These are phyloP conservation scores for Chaenodraco wilsoni DNA, from an alignment of 2,797 vertebrate genomes.

Conservation along the genomic window DNA sequence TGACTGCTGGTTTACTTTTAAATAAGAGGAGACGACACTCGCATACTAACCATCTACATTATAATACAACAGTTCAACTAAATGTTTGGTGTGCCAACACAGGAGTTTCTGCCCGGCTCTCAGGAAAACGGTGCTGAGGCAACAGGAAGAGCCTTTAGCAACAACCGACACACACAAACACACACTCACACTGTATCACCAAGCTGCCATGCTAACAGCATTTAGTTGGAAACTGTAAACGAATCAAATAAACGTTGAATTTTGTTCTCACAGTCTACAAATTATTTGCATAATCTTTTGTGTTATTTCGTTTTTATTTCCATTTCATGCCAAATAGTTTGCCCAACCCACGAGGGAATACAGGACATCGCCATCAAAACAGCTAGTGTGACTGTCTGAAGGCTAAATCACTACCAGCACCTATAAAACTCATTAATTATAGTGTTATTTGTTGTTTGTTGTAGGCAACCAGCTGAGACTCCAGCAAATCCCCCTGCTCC, in stretches of 20 bases:
- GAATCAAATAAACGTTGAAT: background rate
- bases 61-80: constrained; percentile 19
- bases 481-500: background rate
- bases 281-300: background rate
- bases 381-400: background rate
- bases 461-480: background rate
- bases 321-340: background rate
- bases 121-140: constrained; percentile 59
- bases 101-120: constrained; percentile 50
- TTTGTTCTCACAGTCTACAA: background rate
- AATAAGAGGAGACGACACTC: background rate
- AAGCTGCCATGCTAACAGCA: constrained; percentile 12
- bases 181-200: constrained; percentile 43
- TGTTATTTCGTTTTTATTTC: background rate
- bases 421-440: background rate
- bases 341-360: background rate
- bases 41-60: background rate
- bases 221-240: constrained; percentile 1
- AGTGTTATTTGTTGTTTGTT: background rate
- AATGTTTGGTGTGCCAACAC: constrained; percentile 49
- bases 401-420: background rate
- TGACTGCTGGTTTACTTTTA: background rate
- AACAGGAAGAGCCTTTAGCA: constrained; percentile 67
- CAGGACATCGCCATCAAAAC: background rate
- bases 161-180: constrained; percentile 37